Percentiles rank a stretch among this genome's conserved stretches.
These are phyloP conservation scores for Euthynnus affinis DNA, from an alignment of 2,797 vertebrate genomes.

Conservation along the genomic window DNA sequence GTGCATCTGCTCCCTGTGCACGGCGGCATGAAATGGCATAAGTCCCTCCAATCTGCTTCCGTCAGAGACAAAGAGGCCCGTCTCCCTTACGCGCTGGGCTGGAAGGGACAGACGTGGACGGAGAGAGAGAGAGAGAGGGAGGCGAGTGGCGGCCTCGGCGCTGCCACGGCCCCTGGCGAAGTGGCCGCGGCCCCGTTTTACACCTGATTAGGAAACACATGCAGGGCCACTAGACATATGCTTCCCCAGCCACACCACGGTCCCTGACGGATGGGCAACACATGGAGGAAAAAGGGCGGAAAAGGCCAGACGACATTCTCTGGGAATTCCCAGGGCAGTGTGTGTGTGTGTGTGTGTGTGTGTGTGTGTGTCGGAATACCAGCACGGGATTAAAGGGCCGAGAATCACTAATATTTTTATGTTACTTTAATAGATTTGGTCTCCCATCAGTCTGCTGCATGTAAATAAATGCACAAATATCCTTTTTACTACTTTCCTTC, in stretches of 20 bases:
- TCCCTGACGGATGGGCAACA: slow-evolving; percentile 53
- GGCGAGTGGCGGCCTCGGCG: slow-evolving; percentile 21
- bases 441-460: neutral
- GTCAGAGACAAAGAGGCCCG: slow-evolving; percentile 62
- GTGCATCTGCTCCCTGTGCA: slow-evolving; percentile 82
- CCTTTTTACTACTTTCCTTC: too few species aligned
- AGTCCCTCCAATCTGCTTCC: slow-evolving; percentile 81
- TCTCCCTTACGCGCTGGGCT: slow-evolving; percentile 60
- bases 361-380: slow-evolving; percentile 37
- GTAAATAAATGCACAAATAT: neutral
- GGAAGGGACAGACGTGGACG: slow-evolving; percentile 77
- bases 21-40: slow-evolving; percentile 76
- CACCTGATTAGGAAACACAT: slow-evolving; percentile 87
- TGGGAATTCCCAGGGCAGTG: slow-evolving; percentile 30
- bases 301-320: slow-evolving; percentile 46
- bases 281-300: slow-evolving; percentile 66
- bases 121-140: slow-evolving; percentile 56
- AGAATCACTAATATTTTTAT: too few species aligned
- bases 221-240: slow-evolving; percentile 81
- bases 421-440: neutral
- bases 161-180: slow-evolving; percentile 67
- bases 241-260: slow-evolving; percentile 53
- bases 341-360: too few species aligned
- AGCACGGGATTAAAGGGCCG: slow-evolving; percentile 19
- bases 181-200: slow-evolving; percentile 77